These are phyloP conservation scores for Echinarachnius parma DNA, from an alignment of 53 echinoderm and acorn worm species.

Conservation along the genomic window DNA sequence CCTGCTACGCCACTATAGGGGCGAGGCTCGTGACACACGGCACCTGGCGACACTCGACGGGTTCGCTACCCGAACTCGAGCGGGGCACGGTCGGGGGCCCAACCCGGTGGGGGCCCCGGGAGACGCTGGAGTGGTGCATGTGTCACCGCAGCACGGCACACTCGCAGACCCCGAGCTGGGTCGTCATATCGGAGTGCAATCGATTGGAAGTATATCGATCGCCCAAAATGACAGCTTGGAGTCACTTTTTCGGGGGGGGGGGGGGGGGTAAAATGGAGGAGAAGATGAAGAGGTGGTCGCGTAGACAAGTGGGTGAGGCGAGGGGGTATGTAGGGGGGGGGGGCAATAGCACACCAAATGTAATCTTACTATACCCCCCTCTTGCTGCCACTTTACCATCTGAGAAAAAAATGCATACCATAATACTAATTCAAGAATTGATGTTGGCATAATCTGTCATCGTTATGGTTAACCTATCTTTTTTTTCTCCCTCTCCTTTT, in stretches of 20 bases:
- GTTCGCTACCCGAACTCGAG: slow-evolving; percentile 41
- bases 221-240: slow-evolving; percentile 35
- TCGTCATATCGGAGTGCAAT: slow-evolving; percentile 20
- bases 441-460: too few species aligned
- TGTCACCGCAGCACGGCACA: slow-evolving; percentile 16
- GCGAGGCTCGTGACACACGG: slow-evolving; percentile 4
- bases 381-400: too few species aligned
- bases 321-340: neutral
- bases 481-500: too few species aligned
- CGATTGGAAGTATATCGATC: slow-evolving; percentile 42
- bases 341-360: neutral
- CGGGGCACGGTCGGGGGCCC: too few species aligned
- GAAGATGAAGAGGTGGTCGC: neutral
- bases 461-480: too few species aligned
- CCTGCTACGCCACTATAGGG: too few species aligned
- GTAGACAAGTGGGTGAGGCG: neutral
- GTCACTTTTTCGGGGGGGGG: slow-evolving; percentile 23
- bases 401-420: too few species aligned
- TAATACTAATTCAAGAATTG: too few species aligned
- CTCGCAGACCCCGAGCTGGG: too few species aligned
- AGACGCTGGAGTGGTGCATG: slow-evolving; percentile 39
- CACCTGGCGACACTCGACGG: slow-evolving; percentile 39
- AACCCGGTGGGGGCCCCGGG: slow-evolving; percentile 40
- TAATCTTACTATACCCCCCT: too few species aligned
- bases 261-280: neutral